Evolutionary conservation across 2,888 invertebrate species (phyloP).

Genomic region (Protophormia terraenovae): DNA sequence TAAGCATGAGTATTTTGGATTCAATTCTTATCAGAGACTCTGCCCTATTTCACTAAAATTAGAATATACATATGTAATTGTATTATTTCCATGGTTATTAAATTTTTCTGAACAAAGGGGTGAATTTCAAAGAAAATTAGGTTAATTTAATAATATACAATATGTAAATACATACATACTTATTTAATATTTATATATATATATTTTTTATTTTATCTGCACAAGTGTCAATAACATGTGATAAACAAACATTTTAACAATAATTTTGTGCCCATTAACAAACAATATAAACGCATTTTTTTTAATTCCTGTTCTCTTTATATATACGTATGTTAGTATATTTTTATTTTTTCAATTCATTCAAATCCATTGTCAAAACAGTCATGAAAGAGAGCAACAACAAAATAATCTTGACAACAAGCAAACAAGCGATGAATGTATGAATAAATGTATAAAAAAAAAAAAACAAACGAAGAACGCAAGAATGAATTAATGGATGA

Average conservation of each 20-base stretch:
- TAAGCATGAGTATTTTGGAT: too few relatives aligned
- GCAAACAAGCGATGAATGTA: slow-evolving; percentile 16
- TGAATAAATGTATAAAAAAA: slow-evolving; percentile 7
- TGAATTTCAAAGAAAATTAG: background rate
- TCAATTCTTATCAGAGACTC: too few relatives aligned
- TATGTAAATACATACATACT: background rate
- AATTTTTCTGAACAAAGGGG: too few relatives aligned
- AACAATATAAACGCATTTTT: slow-evolving; percentile 26
- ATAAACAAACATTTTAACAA: slow-evolving; percentile 63
- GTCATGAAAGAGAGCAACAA: slow-evolving; percentile 18
- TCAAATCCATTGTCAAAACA: slow-evolving; percentile 47
- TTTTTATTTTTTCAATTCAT: slow-evolving; percentile 22
- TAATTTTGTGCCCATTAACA: slow-evolving; percentile 33
- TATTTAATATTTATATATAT: background rate
- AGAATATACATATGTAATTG: too few relatives aligned
- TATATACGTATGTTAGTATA: background rate
- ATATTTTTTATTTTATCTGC: slow-evolving; percentile 22
- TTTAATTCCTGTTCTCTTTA: background rate
- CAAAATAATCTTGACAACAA: slow-evolving; percentile 29
- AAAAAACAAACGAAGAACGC: slow-evolving; percentile 1
- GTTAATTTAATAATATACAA: background rate
- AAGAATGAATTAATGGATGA: slow-evolving; percentile 20
- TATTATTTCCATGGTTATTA: too few relatives aligned
- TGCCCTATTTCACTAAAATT: too few relatives aligned
- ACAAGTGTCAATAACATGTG: slow-evolving; percentile 65